A percentile compares a stretch with the other conserved stretches of the same genome.
phyloP scores from a whole-genome alignment of 2,797 vertebrate species.

The Danio jaintianensis region DNA sequence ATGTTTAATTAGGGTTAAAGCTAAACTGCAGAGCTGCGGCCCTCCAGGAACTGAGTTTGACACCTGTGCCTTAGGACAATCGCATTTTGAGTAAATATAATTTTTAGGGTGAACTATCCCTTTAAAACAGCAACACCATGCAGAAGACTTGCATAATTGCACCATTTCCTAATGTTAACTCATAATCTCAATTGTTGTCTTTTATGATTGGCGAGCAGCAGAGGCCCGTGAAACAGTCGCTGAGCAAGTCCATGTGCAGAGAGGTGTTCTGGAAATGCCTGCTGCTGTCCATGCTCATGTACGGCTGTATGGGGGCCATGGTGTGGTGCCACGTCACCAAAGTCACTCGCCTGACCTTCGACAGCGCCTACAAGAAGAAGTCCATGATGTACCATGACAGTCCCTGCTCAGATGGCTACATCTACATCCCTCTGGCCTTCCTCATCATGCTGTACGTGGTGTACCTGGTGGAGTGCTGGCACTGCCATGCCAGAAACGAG shows the following conservation, averaged over 20 bases:
- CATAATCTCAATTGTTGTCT: not conserved
- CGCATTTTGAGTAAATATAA: no score
- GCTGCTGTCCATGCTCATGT: conserved; percentile 94
- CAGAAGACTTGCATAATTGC: no score
- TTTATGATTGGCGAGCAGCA: conserved; percentile 80
- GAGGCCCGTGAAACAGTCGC: conserved; percentile 90
- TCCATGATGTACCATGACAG: conserved; percentile 99
- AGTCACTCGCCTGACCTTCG: conserved; percentile 94
- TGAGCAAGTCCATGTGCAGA: conserved; percentile 95
- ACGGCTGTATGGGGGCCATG: conserved; percentile 95
- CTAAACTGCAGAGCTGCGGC: no score
- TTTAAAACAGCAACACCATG: not conserved
- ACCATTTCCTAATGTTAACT: not conserved
- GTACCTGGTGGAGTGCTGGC: conserved; percentile 97
- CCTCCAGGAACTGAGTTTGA: no score
- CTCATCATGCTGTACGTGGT: conserved; percentile 95
- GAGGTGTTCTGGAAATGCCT: conserved; percentile 99
- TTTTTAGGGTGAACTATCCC: no score
- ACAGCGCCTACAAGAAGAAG: conserved; percentile 93
- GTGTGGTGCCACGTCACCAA: conserved; percentile 98
- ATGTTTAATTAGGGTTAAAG: no score
- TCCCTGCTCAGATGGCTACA: conserved; percentile 95
- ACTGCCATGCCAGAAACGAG: conserved; percentile 93
- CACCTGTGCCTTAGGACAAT: no score
- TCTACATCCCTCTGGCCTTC: conserved; percentile 97